These are phyloP conservation scores for Pangasius krempfi DNA, from an alignment of 2,797 vertebrate genomes.

Conservation along the genomic window DNA sequence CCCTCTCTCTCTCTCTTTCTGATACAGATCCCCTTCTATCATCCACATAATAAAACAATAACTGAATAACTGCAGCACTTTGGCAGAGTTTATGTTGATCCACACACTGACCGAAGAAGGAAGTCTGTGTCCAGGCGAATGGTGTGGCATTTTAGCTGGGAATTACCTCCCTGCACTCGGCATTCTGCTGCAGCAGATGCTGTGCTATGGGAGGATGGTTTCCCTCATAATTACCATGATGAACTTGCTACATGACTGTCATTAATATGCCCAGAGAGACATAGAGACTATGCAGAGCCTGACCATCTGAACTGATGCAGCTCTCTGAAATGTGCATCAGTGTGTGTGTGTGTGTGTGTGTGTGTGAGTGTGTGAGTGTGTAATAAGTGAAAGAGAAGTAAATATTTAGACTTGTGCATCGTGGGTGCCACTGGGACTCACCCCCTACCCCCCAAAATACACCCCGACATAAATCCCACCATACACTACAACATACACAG, in stretches of 20 bases:
- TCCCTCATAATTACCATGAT: conserved; percentile 70
- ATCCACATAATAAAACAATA: conserved; percentile 19
- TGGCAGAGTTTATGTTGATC: conserved; percentile 1
- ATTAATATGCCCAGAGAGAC: conserved; percentile 62
- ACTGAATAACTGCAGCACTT: conserved; percentile 4
- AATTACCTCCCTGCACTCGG: conserved; percentile 51
- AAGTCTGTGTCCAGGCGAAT: not conserved
- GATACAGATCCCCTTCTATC: not conserved
- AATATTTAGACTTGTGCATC: not conserved
- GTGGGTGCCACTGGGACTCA: not conserved
- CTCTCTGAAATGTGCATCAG: conserved; percentile 14
- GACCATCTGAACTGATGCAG: conserved; percentile 22
- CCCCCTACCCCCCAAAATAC: not conserved
- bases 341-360: not conserved
- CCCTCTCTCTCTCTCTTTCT: not conserved
- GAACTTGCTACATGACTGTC: conserved; percentile 62
- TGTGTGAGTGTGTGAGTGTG: not conserved
- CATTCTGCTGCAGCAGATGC: conserved; percentile 60
- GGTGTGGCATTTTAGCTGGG: not conserved
- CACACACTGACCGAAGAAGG: not conserved
- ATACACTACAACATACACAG: not conserved
- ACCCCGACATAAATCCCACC: not conserved
- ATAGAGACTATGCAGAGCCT: not conserved
- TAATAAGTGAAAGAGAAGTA: not conserved
- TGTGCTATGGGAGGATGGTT: conserved; percentile 60